These are phyloP conservation scores for Platysteira castanea DNA, from an alignment of 2,113 vertebrate species.

Conservation along the genomic window DNA sequence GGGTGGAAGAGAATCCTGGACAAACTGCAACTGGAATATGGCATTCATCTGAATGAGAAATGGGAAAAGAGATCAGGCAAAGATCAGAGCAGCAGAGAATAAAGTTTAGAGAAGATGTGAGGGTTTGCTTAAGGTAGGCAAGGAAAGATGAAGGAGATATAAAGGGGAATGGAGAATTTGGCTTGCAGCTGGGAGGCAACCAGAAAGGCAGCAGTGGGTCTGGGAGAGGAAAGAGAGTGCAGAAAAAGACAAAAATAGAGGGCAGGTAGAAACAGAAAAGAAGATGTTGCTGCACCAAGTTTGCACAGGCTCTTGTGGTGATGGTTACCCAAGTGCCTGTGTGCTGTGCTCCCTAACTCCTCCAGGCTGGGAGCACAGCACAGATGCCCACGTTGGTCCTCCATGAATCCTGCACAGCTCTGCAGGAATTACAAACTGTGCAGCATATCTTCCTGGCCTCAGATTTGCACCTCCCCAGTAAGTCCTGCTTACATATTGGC, in stretches of 20 bases:
- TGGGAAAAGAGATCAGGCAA: background rate
- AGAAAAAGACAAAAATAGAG: background rate
- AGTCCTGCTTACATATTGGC: background rate
- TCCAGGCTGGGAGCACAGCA: background rate
- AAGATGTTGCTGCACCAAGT: background rate
- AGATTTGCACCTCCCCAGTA: background rate
- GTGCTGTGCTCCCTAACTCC: background rate
- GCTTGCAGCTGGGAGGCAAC: background rate
- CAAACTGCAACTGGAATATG: background rate
- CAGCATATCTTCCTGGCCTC: background rate
- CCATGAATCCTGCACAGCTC: background rate
- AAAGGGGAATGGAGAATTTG: background rate
- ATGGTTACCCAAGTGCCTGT: rapidly evolving
- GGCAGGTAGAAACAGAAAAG: background rate
- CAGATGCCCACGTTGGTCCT: rapidly evolving
- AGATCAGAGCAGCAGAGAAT: background rate
- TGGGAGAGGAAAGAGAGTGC: background rate
- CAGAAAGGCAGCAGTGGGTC: background rate
- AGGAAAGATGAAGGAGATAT: background rate
- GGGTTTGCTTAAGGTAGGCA: background rate
- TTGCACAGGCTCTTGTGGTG: background rate
- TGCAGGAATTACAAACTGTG: background rate
- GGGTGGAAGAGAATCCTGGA: background rate
- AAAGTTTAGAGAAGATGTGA: background rate
- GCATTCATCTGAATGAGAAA: background rate